Evolutionary conservation across 2,113 vertebrate genomes (phyloP), one percentile per base, ranked within the genome.

Genomic region (Oceanodroma tethys): DNA sequence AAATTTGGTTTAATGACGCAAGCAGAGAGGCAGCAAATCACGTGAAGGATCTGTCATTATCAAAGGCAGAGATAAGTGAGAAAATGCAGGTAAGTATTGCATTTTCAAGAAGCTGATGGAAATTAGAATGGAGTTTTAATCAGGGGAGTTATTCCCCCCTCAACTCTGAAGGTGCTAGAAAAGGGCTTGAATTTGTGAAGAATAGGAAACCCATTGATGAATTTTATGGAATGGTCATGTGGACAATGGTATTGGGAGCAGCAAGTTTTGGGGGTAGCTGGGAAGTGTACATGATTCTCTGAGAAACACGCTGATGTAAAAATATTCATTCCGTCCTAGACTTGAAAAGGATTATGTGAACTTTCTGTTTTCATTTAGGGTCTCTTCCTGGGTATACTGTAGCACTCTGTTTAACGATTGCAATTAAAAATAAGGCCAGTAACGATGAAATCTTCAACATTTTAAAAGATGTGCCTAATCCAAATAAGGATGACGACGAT

Each of bases 401-500:
- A 71, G 97, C 99, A n/a, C 93, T 98, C 60, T 98, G 98, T 21
- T 97, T 99, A 34, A 93, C 97, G 32, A 99, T 99, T 89, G 98
- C 99, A 86, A 99, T 99, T 97, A 99, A 99, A 98, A 99, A 99
- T 97, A 98, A 99, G 93, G 98, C 99, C 19, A 97, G 98, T 88
- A 99, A 98, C 27, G 99, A 99, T 36, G 99, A 99, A 97, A 99
- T 99, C 96, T 98, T 99, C 80, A 96, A 97, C 70, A 97, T 99
- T 95, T 97, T 99, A 86, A 99, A 99, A 97, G 99, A 99, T 10
- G 98, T 99, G 62, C 99, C 99, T 65, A 99, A 99, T 97, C 99
- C 99, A 74, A 99, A 99, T 97, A 99, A 99, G 95, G 99, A 99
- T 34, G 99, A 99, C 3, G 99, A 99, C 9, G 98, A 99, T 10